phyloP scores from a whole-genome alignment of 2,113 vertebrate species.

The Tachysurus fulvidraco region DNA sequence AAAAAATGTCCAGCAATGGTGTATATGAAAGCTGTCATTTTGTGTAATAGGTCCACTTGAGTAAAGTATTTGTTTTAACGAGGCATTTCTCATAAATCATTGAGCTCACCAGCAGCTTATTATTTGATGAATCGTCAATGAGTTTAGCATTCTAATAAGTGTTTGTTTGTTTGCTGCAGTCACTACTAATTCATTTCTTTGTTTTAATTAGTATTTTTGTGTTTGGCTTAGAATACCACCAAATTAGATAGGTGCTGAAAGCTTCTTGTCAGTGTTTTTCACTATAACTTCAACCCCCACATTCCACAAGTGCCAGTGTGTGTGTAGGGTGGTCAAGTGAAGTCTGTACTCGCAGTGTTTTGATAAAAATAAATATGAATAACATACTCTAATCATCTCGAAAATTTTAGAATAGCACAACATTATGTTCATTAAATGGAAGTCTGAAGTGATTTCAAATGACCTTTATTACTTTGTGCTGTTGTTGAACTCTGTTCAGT shows the following conservation, averaged over 20 bases:
- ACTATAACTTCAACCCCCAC: not conserved
- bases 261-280: constrained; percentile 18
- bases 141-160: not conserved
- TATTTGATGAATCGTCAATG: not conserved
- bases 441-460: not conserved
- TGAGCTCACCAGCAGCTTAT: not conserved
- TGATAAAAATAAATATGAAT: too few species aligned
- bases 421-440: not conserved
- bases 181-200: not conserved
- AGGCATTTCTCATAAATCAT: not conserved
- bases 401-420: not conserved
- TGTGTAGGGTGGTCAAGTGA: not conserved
- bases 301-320: constrained; percentile 13
- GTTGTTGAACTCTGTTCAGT: not conserved
- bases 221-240: too few species aligned
- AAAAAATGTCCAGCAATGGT: not conserved
- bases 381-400: not conserved
- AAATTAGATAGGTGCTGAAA: not conserved
- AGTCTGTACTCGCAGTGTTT: not conserved
- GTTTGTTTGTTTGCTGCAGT: not conserved
- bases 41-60: not conserved
- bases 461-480: not conserved
- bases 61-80: not conserved
- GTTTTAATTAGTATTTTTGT: not conserved
- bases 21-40: not conserved